Evolutionary conservation across 2,797 vertebrate species (phyloP).

Genomic region (Sebastes cheni): DNA sequence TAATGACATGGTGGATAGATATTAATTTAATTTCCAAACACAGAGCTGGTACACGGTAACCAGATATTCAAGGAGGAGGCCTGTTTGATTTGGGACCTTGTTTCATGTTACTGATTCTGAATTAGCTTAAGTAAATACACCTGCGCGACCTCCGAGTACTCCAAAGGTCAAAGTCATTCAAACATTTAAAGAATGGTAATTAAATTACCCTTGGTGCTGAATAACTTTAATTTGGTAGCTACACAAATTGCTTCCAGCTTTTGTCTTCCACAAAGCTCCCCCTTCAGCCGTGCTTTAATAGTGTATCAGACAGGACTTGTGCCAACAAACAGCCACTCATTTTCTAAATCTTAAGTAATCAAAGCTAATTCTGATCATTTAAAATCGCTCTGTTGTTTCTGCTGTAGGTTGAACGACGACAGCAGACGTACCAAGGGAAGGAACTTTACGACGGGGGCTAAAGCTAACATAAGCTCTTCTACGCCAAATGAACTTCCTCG

Average conservation of each 20-base stretch:
- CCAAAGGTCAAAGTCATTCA: slow-evolving; percentile 88
- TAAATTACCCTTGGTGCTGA: slow-evolving; percentile 87
- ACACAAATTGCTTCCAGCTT: slow-evolving; percentile 88
- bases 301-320: slow-evolving; percentile 77
- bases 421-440: slow-evolving; percentile 33
- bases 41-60: slow-evolving; percentile 73
- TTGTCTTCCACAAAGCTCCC: slow-evolving; percentile 77
- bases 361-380: slow-evolving; percentile 74
- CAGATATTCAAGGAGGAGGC: slow-evolving; percentile 69
- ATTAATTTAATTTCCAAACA: slow-evolving; percentile 83
- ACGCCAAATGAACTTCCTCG: slow-evolving; percentile 74
- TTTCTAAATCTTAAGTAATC: slow-evolving; percentile 79
- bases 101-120: slow-evolving; percentile 86
- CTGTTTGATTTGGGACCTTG: slow-evolving; percentile 79
- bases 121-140: slow-evolving; percentile 88
- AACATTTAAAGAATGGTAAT: slow-evolving; percentile 90
- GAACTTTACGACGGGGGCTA: slow-evolving; percentile 68
- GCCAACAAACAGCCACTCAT: slow-evolving; percentile 76
- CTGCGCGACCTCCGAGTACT: slow-evolving; percentile 81
- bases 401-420: slow-evolving; percentile 30
- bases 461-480: slow-evolving; percentile 76
- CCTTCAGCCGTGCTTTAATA: slow-evolving; percentile 75
- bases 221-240: slow-evolving; percentile 88
- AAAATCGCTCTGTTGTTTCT: slow-evolving; percentile 55
- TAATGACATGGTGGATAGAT: slow-evolving; percentile 77